A percentile compares a stretch with the other conserved stretches of the same genome.
These are phyloP conservation scores for Nomada lathburiana DNA, from an alignment of 2,888 invertebrate species.

Conservation along the genomic window DNA sequence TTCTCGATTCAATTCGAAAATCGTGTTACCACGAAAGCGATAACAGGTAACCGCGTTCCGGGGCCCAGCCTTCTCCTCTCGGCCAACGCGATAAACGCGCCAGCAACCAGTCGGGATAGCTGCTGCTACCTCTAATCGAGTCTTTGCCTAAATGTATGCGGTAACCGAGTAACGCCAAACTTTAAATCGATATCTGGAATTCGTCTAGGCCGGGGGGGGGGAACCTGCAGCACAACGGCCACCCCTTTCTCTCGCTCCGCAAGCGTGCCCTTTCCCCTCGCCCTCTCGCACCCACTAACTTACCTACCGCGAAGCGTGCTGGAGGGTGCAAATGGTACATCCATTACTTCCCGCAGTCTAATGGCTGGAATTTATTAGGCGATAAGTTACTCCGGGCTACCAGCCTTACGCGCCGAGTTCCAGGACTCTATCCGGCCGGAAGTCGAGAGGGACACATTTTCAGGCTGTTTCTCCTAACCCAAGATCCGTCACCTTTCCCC, in stretches of 20 bases:
- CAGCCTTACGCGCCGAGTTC: constrained; percentile 71
- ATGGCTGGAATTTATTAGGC: constrained; percentile 81
- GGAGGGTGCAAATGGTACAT: constrained; percentile 80
- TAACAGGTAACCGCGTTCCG: constrained; percentile 46
- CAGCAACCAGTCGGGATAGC: constrained; percentile 39
- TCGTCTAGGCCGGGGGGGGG: constrained; percentile 50
- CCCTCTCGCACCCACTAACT: constrained; percentile 16
- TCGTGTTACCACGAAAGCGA: constrained; percentile 57
- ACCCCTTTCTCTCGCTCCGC: neutral
- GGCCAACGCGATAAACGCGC: constrained; percentile 54
- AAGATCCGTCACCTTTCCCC: constrained; percentile 28
- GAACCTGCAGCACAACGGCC: constrained; percentile 43
- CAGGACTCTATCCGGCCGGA: constrained; percentile 73
- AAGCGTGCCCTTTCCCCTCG: constrained; percentile 7
- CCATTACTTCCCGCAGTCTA: constrained; percentile 80
- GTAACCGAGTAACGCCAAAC: constrained; percentile 65
- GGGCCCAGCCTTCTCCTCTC: constrained; percentile 23
- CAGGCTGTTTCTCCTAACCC: constrained; percentile 59
- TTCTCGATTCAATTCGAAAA: constrained; percentile 62
- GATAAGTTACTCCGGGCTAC: constrained; percentile 78
- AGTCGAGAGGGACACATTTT: constrained; percentile 73
- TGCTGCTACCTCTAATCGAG: constrained; percentile 64
- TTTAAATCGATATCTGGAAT: constrained; percentile 74
- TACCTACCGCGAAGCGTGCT: constrained; percentile 63
- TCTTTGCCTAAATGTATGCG: constrained; percentile 60